Evolutionary conservation across 2,888 invertebrate genomes (phyloP).

Genomic region (Tinea pellionella): DNA sequence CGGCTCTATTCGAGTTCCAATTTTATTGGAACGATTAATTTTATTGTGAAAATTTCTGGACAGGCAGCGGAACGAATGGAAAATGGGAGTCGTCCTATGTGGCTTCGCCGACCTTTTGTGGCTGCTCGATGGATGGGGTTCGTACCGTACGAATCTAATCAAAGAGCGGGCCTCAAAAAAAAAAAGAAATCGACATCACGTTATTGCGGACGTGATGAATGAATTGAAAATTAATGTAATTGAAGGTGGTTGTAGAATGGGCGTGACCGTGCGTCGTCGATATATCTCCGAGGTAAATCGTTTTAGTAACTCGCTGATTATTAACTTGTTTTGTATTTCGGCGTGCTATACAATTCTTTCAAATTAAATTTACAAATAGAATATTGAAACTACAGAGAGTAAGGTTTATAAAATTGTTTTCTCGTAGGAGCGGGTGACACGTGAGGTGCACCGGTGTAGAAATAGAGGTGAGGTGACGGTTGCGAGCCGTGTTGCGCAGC

Average conservation of each 20-base stretch:
- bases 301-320: not conserved
- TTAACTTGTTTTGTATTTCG: not conserved
- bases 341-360: not conserved
- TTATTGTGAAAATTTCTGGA: constrained; percentile 66
- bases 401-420: not conserved
- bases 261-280: constrained; percentile 15
- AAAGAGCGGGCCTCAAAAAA: constrained; percentile 42
- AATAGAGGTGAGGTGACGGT: constrained; percentile 1
- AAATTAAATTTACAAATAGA: not conserved
- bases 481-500: not conserved
- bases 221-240: constrained; percentile 52
- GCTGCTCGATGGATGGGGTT: constrained; percentile 49
- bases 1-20: constrained; percentile 53
- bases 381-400: not conserved
- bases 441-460: not conserved
- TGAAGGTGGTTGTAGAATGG: constrained; percentile 35
- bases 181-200: constrained; percentile 29
- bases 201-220: constrained; percentile 42
- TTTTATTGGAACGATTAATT: constrained; percentile 69
- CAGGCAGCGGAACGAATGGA: constrained; percentile 64
- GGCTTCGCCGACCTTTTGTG: constrained; percentile 51
- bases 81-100: constrained; percentile 40
- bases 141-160: constrained; percentile 51
- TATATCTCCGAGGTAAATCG: not conserved
- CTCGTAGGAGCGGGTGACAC: not conserved